A percentile compares a stretch with the other conserved stretches of the same genome.
These are phyloP conservation scores for Ridgeia piscesae DNA, from an alignment of 1,140 invertebrate genomes.

Conservation along the genomic window DNA sequence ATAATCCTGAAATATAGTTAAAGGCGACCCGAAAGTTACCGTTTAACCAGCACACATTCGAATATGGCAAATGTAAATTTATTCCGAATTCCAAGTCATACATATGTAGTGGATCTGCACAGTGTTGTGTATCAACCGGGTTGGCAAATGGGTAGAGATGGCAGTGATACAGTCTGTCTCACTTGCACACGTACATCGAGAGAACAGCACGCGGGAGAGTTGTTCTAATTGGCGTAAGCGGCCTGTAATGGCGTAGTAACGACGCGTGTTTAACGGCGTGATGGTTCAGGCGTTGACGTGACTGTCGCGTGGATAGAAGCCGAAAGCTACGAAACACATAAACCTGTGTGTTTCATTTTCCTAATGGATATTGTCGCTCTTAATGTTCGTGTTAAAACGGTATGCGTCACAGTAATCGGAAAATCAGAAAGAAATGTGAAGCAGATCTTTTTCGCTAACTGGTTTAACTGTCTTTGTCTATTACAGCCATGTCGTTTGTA, in stretches of 20 bases:
- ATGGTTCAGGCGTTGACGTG: background rate
- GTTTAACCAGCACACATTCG: no score
- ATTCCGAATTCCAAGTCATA: no score
- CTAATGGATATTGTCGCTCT: background rate
- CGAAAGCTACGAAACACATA: background rate
- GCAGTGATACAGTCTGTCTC: no score
- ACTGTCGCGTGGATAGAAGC: background rate
- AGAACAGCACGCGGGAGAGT: background rate
- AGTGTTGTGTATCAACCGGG: no score
- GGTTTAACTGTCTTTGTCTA: background rate
- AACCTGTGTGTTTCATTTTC: background rate
- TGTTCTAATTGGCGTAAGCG: background rate
- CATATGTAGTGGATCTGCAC: no score
- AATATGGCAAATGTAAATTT: no score
- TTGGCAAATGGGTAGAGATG: no score
- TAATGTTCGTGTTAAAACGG: background rate
- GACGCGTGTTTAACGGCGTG: background rate
- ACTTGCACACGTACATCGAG: background rate
- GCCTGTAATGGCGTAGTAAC: background rate
- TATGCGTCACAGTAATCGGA: background rate
- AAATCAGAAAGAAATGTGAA: background rate
- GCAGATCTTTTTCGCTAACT: background rate
- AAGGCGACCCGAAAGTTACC: no score
- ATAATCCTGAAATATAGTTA: no score
- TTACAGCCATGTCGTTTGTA: background rate